phyloP scores from a whole-genome alignment of 2,797 vertebrate genomes.

The Echiichthys vipera region DNA sequence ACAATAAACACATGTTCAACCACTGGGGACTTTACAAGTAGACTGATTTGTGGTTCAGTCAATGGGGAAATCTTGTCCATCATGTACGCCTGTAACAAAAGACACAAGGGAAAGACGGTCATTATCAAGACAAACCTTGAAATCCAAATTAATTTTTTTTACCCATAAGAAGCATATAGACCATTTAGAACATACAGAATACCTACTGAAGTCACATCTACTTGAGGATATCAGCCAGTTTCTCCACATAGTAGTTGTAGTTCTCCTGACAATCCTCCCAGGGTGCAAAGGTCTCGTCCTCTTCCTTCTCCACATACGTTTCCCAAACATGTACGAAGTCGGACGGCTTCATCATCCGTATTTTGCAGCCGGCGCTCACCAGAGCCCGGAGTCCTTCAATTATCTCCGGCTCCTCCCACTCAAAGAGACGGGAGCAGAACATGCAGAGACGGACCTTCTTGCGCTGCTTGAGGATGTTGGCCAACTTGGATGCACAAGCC shows the following conservation, averaged over 20 bases:
- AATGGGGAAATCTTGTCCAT: constrained; percentile 2
- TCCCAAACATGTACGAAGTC: constrained; percentile 96
- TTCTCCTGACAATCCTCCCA: constrained; percentile 99
- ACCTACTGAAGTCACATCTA: constrained; percentile 70
- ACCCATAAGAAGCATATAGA: background rate
- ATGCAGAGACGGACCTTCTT: constrained; percentile 90
- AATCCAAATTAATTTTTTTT: background rate
- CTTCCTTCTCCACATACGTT: constrained; percentile 94
- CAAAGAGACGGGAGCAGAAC: constrained; percentile 92
- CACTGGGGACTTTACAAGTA: constrained; percentile 13
- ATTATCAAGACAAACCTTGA: constrained; percentile 8
- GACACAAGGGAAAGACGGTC: background rate
- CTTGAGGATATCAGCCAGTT: constrained; percentile 90
- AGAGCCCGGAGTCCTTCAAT: constrained; percentile 87
- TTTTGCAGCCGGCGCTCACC: constrained; percentile 89
- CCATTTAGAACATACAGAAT: background rate
- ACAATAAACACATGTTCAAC: constrained; percentile 29
- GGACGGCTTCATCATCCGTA: constrained; percentile 95
- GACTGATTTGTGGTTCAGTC: constrained; percentile 39
- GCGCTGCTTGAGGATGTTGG: constrained; percentile 83
- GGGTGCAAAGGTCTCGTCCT: constrained; percentile 88
- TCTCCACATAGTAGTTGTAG: constrained; percentile 92
- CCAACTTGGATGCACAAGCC: constrained; percentile 86
- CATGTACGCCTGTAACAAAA: constrained; percentile 45
- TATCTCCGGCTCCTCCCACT: constrained; percentile 94